Evolutionary conservation across 2,888 invertebrate species (phyloP).

Genomic region (Eremobia ochroleuca): DNA sequence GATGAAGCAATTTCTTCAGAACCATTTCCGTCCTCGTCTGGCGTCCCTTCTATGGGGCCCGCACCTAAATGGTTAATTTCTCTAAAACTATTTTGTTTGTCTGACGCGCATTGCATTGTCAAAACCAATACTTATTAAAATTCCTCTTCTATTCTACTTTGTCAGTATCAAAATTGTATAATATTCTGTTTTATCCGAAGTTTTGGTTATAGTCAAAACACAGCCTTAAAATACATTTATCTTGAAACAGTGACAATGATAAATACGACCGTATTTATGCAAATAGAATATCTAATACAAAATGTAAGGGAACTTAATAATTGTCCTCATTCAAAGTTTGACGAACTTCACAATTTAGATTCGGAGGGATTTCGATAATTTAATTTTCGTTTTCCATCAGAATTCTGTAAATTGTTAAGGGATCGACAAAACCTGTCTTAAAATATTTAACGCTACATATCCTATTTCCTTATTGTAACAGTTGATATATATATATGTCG

Average conservation of each 20-base stretch:
- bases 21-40: not conserved
- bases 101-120: not conserved
- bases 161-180: constrained; percentile 5
- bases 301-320: constrained; percentile 60
- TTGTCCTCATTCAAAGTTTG: constrained; percentile 59
- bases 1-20: not conserved
- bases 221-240: constrained; percentile 32
- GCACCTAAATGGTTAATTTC: not conserved
- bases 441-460: not conserved
- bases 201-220: constrained; percentile 17
- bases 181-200: constrained; percentile 4
- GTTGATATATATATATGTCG: too few relatives aligned
- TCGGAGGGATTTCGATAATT: constrained; percentile 25
- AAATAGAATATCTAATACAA: constrained; percentile 63
- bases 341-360: constrained; percentile 44
- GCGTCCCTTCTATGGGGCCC: not conserved
- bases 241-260: constrained; percentile 36
- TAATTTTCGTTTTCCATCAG: constrained; percentile 29
- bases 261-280: constrained; percentile 53
- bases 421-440: constrained; percentile 17
- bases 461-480: not conserved
- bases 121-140: not conserved
- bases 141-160: not conserved
- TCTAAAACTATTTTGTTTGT: not conserved
- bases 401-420: constrained; percentile 16